A percentile compares a stretch with the other conserved stretches of the same genome.
phyloP scores from a whole-genome alignment of 2,797 vertebrate species.

The Chaenodraco wilsoni region DNA sequence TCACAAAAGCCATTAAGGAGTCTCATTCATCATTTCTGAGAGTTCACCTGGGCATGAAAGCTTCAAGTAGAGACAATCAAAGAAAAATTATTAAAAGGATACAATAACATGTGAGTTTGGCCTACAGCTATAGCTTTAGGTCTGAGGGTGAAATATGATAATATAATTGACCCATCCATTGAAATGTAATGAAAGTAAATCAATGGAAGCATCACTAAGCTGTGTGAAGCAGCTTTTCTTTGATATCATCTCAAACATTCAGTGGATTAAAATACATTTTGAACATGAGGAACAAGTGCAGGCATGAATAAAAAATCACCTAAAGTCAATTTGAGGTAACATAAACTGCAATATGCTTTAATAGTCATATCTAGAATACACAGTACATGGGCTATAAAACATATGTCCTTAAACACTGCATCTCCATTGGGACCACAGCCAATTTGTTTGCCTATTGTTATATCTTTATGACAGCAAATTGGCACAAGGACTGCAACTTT shows the following conservation, averaged over 20 bases:
- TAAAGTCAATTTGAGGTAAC: background rate
- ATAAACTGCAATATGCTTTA: background rate
- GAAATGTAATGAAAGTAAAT: constrained; percentile 58
- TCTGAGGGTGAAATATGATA: constrained; percentile 52
- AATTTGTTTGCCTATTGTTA: background rate
- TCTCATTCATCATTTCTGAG: constrained; percentile 63
- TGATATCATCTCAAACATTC: constrained; percentile 26
- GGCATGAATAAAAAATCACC: constrained; percentile 2
- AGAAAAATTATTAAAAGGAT: constrained; percentile 46
- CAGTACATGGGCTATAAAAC: background rate
- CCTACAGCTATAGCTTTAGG: constrained; percentile 36
- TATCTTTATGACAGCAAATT: background rate
- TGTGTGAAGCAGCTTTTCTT: constrained; percentile 37
- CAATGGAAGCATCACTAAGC: constrained; percentile 15
- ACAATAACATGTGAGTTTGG: constrained; percentile 57
- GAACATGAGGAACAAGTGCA: constrained; percentile 12
- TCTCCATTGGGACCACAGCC: background rate
- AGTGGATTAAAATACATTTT: constrained; percentile 18
- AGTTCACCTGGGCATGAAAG: constrained; percentile 68
- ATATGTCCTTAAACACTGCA: background rate
- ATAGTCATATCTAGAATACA: background rate
- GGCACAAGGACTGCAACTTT: too few species aligned
- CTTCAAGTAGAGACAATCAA: constrained; percentile 36
- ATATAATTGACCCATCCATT: constrained; percentile 51
- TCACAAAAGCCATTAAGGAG: constrained; percentile 64